These are phyloP conservation scores for Shargacucullia verbasci DNA, from an alignment of 2,888 invertebrate species.

Conservation along the genomic window DNA sequence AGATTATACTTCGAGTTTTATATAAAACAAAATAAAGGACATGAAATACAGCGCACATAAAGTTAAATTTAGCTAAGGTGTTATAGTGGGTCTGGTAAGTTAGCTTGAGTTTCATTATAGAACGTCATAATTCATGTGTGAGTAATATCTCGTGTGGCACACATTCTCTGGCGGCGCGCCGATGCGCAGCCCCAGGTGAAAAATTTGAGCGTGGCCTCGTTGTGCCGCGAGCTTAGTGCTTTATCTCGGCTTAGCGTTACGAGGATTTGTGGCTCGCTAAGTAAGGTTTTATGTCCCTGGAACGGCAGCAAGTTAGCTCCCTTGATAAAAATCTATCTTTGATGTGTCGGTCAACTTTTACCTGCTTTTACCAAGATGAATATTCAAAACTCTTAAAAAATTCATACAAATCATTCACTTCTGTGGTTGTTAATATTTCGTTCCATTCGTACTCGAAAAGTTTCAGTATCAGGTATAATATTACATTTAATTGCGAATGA, in stretches of 20 bases:
- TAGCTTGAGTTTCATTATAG: constrained; percentile 80
- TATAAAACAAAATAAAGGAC: constrained; percentile 38
- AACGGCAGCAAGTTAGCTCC: constrained; percentile 82
- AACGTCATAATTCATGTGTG: constrained; percentile 83
- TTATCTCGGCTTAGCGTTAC: constrained; percentile 89
- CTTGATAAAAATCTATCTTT: constrained; percentile 81
- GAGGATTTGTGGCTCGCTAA: constrained; percentile 88
- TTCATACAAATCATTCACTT: no score
- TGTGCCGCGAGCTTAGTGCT: constrained; percentile 86
- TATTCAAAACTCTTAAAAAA: no score
- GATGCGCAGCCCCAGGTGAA: constrained; percentile 81
- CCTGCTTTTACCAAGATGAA: neutral
- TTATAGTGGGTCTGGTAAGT: constrained; percentile 68
- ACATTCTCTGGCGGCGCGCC: constrained; percentile 65
- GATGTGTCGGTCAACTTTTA: constrained; percentile 29
- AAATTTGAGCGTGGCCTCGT: constrained; percentile 83
- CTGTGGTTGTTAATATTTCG: no score
- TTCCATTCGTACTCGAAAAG: no score
- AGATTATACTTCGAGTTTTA: constrained; percentile 37
- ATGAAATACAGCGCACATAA: constrained; percentile 35
- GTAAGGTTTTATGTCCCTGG: constrained; percentile 87
- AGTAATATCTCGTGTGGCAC: constrained; percentile 82
- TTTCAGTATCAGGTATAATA: no score
- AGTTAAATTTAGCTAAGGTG: constrained; percentile 51
- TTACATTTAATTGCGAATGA: no score